A percentile compares a stretch with the other conserved stretches of the same genome.
phyloP scores from a whole-genome alignment of 2,797 vertebrate genomes.

The Euthynnus affinis region DNA sequence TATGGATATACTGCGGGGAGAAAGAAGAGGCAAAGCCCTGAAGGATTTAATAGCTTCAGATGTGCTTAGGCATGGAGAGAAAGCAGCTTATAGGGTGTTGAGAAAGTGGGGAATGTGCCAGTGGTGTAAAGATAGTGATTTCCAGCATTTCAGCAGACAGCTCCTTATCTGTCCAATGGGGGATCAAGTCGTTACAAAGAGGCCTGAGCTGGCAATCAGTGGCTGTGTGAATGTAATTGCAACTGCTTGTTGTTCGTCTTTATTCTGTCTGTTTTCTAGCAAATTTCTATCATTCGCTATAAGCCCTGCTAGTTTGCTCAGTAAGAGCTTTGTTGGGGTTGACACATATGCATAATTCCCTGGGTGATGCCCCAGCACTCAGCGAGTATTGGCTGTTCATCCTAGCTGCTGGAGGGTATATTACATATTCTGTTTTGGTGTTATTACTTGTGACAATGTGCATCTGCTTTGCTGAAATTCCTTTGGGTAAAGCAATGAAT shows the following conservation, averaged over 20 bases:
- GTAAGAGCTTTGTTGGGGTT: conserved; percentile 1
- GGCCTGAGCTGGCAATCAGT: conserved; percentile 38
- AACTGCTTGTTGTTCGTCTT: conserved; percentile 22
- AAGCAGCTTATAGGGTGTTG: conserved; percentile 51
- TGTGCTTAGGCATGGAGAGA: conserved; percentile 33
- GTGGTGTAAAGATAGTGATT: conserved; percentile 55
- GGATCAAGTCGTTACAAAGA: conserved; percentile 31
- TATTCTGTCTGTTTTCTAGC: conserved; percentile 21
- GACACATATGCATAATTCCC: background rate
- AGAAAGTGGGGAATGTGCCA: conserved; percentile 37
- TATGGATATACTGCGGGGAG: background rate
- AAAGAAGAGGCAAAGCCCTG: conserved; percentile 20
- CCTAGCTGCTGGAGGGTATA: conserved; percentile 4
- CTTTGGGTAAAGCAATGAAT: background rate
- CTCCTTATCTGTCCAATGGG: conserved; percentile 36
- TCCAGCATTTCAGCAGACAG: conserved; percentile 46
- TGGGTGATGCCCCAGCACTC: background rate
- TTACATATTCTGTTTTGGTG: conserved; percentile 14
- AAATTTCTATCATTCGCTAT: conserved; percentile 27
- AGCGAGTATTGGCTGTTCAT: background rate
- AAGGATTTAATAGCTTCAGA: conserved; percentile 45
- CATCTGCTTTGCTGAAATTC: conserved; percentile 14
- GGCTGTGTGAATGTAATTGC: conserved; percentile 37
- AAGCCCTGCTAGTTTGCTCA: background rate
- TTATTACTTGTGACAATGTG: conserved; percentile 15